Percentiles rank a stretch among this genome's conserved stretches.
phyloP scores from a whole-genome alignment of 2,888 invertebrate genomes.

The Ormyrus rosae region DNA sequence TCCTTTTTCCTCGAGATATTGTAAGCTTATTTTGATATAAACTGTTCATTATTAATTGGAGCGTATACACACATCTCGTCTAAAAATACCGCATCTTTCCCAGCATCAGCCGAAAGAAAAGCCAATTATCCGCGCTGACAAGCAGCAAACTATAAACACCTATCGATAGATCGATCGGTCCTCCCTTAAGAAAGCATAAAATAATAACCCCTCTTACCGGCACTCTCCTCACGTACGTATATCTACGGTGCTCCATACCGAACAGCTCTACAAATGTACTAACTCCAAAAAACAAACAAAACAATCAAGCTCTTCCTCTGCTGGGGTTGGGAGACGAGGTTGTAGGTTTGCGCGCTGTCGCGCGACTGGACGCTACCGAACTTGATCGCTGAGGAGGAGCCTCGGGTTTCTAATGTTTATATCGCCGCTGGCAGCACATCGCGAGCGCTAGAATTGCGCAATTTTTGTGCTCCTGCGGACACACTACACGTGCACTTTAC shows the following conservation, averaged over 20 bases:
- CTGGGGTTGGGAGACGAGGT: neutral
- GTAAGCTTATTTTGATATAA: too few species aligned
- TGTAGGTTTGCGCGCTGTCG: neutral
- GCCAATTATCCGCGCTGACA: too few species aligned
- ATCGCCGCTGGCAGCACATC: too few species aligned
- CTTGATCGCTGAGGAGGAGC: neutral
- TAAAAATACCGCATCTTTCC: too few species aligned
- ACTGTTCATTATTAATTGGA: too few species aligned
- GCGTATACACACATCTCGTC: too few species aligned
- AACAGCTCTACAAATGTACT: neutral
- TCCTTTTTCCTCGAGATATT: too few species aligned
- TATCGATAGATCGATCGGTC: slow-evolving; percentile 3
- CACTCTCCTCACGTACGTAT: slow-evolving; percentile 1
- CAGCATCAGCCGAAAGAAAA: too few species aligned
- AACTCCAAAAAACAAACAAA: neutral
- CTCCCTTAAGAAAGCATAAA: neutral
- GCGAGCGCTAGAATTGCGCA: too few species aligned
- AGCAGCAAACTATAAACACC: too few species aligned
- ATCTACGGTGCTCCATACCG: slow-evolving; percentile 28
- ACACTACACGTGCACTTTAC: neutral
- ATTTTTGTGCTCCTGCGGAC: too few species aligned
- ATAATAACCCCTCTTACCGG: slow-evolving; percentile 14
- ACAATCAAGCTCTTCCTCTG: too few species aligned
- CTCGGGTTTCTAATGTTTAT: neutral
- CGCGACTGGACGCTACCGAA: neutral